Conservation (phyloP, 2,797 vertebrate genomes). For the Enteromius argenteus region DNA sequence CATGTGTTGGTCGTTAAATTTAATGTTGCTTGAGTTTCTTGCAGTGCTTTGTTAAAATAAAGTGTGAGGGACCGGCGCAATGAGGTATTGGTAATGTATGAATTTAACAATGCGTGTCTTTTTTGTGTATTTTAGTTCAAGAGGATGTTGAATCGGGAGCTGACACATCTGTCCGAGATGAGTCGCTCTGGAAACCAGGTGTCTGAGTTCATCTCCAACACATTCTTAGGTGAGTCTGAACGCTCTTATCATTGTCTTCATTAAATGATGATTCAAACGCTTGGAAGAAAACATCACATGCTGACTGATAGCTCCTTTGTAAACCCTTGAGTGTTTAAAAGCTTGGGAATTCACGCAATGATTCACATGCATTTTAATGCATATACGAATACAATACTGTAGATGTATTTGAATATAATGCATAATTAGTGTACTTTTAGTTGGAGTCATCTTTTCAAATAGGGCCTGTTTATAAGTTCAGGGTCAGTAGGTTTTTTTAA, state of each 20-base stretch:
- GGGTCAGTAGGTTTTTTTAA: not conserved
- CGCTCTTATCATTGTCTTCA: not conserved
- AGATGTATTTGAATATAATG: not conserved
- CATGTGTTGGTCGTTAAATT: not conserved
- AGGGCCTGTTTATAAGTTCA: not conserved
- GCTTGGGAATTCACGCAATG: not conserved
- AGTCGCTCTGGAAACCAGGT: conserved; percentile 99
- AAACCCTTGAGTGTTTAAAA: not conserved
- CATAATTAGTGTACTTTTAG: not conserved
- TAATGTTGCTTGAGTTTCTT: not conserved
- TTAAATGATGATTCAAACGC: not conserved
- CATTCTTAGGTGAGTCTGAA: conserved; percentile 90
- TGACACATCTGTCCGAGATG: conserved; percentile 98
- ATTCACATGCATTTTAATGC: not conserved
- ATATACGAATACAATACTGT: not conserved
- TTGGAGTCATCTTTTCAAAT: not conserved
- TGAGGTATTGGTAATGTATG: not conserved
- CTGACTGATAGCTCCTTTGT: not conserved
- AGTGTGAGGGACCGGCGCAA: not conserved
- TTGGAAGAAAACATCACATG: not conserved
- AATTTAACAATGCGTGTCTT: not conserved
- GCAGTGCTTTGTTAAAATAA: not conserved
- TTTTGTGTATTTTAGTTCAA: conserved; percentile 86
- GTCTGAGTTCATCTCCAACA: conserved; percentile 99
- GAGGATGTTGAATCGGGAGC: conserved; percentile 98